These are phyloP conservation scores for Cairina moschata DNA, from an alignment of 2,113 vertebrate genomes.

Conservation along the genomic window DNA sequence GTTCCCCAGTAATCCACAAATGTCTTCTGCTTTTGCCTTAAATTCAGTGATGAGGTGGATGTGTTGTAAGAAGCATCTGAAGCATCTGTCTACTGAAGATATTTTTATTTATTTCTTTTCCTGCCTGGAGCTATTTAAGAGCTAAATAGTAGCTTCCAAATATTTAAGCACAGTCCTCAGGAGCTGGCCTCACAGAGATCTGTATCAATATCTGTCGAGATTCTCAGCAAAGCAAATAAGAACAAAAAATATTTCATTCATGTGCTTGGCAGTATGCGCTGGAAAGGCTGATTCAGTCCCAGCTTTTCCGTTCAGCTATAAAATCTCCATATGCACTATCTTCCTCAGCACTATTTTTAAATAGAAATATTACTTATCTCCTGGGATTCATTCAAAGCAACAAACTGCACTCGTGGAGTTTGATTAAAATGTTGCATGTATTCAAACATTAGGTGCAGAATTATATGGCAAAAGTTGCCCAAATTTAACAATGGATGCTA, in stretches of 20 bases:
- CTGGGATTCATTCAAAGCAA: not conserved
- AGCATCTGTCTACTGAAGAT: not conserved
- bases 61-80: not conserved
- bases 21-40: not conserved
- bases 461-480: not conserved
- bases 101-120: not conserved
- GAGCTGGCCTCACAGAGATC: not conserved
- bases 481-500: not conserved
- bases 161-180: not conserved
- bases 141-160: conserved; percentile 2
- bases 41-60: not conserved
- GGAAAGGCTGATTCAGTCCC: conserved; percentile 11
- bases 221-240: conserved; percentile 17
- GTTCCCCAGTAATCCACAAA: not conserved
- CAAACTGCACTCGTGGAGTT: not conserved
- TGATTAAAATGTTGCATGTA: not conserved
- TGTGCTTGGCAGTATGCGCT: not conserved
- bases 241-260: conserved; percentile 38
- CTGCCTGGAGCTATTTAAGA: not conserved
- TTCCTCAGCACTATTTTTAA: conserved; percentile 8
- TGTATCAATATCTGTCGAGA: not conserved
- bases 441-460: not conserved
- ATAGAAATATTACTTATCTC: not conserved
- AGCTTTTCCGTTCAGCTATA: conserved; percentile 31
- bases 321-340: not conserved